Percentiles rank a stretch among this genome's conserved stretches.
Conservation (phyloP, 1,140 invertebrate species). For the Halotydeus destructor region DNA sequence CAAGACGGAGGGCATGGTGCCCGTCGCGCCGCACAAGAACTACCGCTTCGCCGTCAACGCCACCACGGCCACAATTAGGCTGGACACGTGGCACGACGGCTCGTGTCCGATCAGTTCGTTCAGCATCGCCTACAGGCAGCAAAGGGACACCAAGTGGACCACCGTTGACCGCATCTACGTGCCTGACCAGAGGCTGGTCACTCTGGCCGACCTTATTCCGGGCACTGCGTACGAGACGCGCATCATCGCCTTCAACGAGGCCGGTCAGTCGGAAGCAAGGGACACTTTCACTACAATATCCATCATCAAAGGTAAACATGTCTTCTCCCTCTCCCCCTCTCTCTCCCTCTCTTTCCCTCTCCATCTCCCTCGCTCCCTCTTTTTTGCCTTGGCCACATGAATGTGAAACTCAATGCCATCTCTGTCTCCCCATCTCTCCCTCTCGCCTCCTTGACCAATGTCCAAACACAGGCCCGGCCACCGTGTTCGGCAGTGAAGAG, state of each 20-base stretch:
- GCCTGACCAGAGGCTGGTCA: slow-evolving; percentile 11
- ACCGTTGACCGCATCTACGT: too few relatives aligned
- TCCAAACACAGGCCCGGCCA: too few relatives aligned
- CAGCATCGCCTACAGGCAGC: not conserved
- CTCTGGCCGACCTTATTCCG: slow-evolving; percentile 43
- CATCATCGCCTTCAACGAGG: slow-evolving; percentile 74
- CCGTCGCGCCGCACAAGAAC: slow-evolving; percentile 17
- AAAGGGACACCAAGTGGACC: too few relatives aligned
- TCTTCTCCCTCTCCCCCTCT: too few relatives aligned
- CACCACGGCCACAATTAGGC: slow-evolving; percentile 42
- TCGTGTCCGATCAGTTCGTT: slow-evolving; percentile 41
- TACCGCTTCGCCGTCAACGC: slow-evolving; percentile 35
- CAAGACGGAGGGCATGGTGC: slow-evolving; percentile 23
- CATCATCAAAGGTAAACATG: not conserved
- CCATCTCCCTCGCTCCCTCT: too few relatives aligned
- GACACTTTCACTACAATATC: slow-evolving; percentile 48
- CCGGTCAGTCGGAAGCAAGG: slow-evolving; percentile 60
- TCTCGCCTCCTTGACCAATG: too few relatives aligned
- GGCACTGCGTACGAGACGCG: slow-evolving; percentile 61
- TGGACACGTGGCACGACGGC: slow-evolving; percentile 54
- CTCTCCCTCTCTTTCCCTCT: too few relatives aligned
- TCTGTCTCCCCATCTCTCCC: too few relatives aligned
- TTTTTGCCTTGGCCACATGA: too few relatives aligned
- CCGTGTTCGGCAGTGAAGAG: too few relatives aligned
- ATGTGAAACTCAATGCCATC: too few relatives aligned